A percentile compares a stretch with the other conserved stretches of the same genome.
Evolutionary conservation across 1,140 invertebrate species (phyloP).

Genomic region (Zeugodacus cucurbitae): DNA sequence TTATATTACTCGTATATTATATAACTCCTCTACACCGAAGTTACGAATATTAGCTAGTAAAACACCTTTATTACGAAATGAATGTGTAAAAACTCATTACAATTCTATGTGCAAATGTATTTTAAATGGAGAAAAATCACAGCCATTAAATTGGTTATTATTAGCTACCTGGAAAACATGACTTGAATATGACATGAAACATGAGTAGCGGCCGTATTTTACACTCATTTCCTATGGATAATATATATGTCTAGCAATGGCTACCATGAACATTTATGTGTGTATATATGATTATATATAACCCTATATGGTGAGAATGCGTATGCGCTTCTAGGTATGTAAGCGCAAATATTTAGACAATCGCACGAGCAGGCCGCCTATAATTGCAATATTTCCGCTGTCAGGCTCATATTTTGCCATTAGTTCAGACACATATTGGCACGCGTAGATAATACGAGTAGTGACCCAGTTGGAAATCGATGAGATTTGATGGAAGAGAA

Average conservation of each 20-base stretch:
- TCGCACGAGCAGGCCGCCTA: background rate
- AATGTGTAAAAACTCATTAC: background rate
- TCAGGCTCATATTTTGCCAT: constrained; percentile 13
- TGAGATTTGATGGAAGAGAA: no score
- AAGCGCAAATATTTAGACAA: background rate
- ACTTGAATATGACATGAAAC: constrained; percentile 17
- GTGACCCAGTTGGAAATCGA: background rate
- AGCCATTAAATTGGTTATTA: background rate
- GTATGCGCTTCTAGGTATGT: background rate
- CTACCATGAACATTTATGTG: background rate
- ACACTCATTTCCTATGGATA: background rate
- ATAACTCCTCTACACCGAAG: background rate
- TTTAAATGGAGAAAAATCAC: constrained; percentile 24
- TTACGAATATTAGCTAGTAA: background rate
- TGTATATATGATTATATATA: background rate
- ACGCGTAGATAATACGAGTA: background rate
- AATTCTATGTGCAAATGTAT: background rate
- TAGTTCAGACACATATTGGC: background rate
- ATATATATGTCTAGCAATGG: background rate
- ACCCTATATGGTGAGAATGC: background rate
- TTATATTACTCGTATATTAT: background rate
- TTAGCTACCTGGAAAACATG: constrained; percentile 26
- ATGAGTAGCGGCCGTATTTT: constrained; percentile 3
- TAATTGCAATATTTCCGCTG: constrained; percentile 32
- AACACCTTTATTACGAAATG: background rate